Evolutionary conservation across 2,888 invertebrate genomes (phyloP).

Genomic region (Phaonia tiefii): DNA sequence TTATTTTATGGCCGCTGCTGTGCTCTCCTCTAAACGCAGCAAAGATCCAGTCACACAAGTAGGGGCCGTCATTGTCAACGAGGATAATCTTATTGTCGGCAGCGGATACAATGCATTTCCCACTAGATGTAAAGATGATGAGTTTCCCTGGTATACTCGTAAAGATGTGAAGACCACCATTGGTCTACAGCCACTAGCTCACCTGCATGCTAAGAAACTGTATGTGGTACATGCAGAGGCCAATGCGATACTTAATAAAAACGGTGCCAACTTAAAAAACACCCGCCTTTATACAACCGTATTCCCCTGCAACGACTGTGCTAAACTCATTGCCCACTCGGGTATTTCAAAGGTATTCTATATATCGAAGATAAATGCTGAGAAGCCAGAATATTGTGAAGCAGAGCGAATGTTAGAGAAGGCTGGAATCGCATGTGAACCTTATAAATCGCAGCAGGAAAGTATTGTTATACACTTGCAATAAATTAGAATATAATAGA

Average conservation of each 20-base stretch:
- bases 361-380: constrained; percentile 89
- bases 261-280: constrained; percentile 87
- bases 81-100: constrained; percentile 91
- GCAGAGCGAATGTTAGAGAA: constrained; percentile 91
- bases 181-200: constrained; percentile 75
- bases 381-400: constrained; percentile 86
- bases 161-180: constrained; percentile 58
- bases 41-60: constrained; percentile 97
- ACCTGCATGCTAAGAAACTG: constrained; percentile 89
- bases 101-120: constrained; percentile 99
- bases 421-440: constrained; percentile 86
- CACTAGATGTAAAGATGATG: constrained; percentile 91
- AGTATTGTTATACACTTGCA: constrained; percentile 87
- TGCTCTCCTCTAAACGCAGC: constrained; percentile 94
- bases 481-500: constrained; percentile 41
- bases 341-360: constrained; percentile 91
- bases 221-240: constrained; percentile 99
- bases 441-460: constrained; percentile 84
- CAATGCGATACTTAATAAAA: constrained; percentile 97
- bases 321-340: constrained; percentile 97
- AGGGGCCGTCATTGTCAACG: constrained; percentile 96
- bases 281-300: constrained; percentile 93
- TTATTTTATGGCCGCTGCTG: constrained; percentile 97
- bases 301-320: constrained; percentile 99
- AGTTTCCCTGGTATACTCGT: constrained; percentile 93